A percentile compares a stretch with the other conserved stretches of the same genome.
phyloP scores from a whole-genome alignment of 2,888 invertebrate species.

The Prenolepis imparis region DNA sequence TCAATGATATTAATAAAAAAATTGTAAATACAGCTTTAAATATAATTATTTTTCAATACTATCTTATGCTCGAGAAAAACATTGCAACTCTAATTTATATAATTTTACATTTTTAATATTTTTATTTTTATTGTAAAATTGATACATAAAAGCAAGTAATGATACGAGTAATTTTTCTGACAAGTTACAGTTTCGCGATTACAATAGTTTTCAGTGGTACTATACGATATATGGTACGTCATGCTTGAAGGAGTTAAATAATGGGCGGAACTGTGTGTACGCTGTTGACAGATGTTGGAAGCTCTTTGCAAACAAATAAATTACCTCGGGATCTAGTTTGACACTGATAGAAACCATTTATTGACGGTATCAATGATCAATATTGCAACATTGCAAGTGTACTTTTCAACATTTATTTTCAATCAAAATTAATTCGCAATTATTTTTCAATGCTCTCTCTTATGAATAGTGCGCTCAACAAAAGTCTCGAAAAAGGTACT shows the following conservation, averaged over 20 bases:
- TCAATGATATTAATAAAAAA: not conserved
- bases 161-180: not conserved
- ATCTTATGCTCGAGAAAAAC: not conserved
- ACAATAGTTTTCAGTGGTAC: not conserved
- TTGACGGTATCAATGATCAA: not conserved
- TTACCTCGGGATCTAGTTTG: not conserved
- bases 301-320: not conserved
- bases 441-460: not conserved
- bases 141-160: not conserved
- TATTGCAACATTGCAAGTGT: not conserved
- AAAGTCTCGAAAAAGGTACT: too few relatives aligned
- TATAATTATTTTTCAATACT: not conserved
- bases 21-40: not conserved
- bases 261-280: not conserved
- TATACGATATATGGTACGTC: not conserved
- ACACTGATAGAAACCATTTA: not conserved
- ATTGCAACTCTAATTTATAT: not conserved
- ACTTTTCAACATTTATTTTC: not conserved
- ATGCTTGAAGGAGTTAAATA: not conserved
- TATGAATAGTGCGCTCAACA: too few relatives aligned
- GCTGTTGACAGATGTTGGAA: not conserved
- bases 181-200: not conserved
- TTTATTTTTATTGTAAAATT: not conserved
- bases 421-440: not conserved
- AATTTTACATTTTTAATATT: not conserved